Evolutionary conservation across 1,140 invertebrate species (phyloP).

Genomic region (Elysia chlorotica): DNA sequence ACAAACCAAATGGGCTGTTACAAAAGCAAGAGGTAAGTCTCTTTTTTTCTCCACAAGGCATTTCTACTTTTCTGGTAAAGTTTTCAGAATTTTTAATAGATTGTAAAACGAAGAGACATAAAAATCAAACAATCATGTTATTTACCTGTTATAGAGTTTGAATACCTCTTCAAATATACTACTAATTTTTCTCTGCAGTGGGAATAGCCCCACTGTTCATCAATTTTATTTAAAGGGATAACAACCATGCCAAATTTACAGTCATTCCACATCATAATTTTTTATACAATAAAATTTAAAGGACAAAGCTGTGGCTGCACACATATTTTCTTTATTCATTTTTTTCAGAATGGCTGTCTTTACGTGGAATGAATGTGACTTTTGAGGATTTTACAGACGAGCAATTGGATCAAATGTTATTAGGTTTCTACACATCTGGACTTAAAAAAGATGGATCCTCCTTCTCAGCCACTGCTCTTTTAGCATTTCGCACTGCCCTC

Average conservation of each 20-base stretch:
- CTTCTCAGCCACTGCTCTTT: constrained; percentile 14
- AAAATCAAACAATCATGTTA: too few species aligned
- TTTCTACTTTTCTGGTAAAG: neutral
- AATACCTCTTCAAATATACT: too few species aligned
- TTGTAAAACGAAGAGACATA: too few species aligned
- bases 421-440: constrained; percentile 16
- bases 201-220: too few species aligned
- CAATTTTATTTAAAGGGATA: too few species aligned
- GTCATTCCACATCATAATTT: too few species aligned
- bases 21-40: constrained; percentile 18
- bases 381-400: constrained; percentile 19
- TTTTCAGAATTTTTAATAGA: neutral
- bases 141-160: too few species aligned
- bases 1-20: constrained; percentile 20
- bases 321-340: constrained; percentile 3
- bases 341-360: constrained; percentile 13
- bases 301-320: neutral
- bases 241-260: too few species aligned
- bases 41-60: neutral
- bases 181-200: too few species aligned
- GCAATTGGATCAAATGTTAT: constrained; percentile 15
- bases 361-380: constrained; percentile 11
- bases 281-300: too few species aligned
- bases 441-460: constrained; percentile 26
- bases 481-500: constrained; percentile 19